Evolutionary conservation across 1,140 invertebrate genomes (phyloP).

Genomic region (Psilanteris sp.): DNA sequence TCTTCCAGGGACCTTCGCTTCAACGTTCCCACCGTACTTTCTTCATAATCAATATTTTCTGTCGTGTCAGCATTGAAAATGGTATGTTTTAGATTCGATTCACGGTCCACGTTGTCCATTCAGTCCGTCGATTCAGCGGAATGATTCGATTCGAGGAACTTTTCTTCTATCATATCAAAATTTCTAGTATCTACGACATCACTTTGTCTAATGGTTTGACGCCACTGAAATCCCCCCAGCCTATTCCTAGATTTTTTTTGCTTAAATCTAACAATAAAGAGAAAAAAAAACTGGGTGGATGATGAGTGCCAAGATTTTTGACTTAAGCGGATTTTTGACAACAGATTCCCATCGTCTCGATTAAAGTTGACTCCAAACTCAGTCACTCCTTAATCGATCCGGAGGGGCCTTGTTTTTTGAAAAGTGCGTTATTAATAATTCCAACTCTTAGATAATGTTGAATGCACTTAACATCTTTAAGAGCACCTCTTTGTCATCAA

Average conservation of each 20-base stretch:
- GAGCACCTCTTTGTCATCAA: slow-evolving; percentile 57
- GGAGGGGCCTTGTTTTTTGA: slow-evolving; percentile 26
- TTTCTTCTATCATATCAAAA: slow-evolving; percentile 46
- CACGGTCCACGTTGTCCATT: slow-evolving; percentile 17
- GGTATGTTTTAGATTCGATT: slow-evolving; percentile 39
- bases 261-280: too few relatives aligned
- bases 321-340: slow-evolving; percentile 21
- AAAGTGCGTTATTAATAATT: slow-evolving; percentile 56
- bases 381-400: slow-evolving; percentile 10
- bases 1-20: not conserved
- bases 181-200: slow-evolving; percentile 16
- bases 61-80: slow-evolving; percentile 61
- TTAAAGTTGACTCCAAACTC: slow-evolving; percentile 3
- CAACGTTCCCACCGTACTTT: slow-evolving; percentile 3
- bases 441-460: slow-evolving; percentile 55
- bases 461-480: slow-evolving; percentile 59
- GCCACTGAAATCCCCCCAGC: slow-evolving; percentile 5
- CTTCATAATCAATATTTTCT: slow-evolving; percentile 27
- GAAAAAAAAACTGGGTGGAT: slow-evolving; percentile 30
- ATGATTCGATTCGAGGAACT: slow-evolving; percentile 18
- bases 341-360: slow-evolving; percentile 7
- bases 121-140: not conserved
- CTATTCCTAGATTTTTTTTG: slow-evolving; percentile 31
- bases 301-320: slow-evolving; percentile 55
- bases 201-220: slow-evolving; percentile 22